Conservation (phyloP, 2,113 vertebrate species). For the Chinchilla lanigera region DNA sequence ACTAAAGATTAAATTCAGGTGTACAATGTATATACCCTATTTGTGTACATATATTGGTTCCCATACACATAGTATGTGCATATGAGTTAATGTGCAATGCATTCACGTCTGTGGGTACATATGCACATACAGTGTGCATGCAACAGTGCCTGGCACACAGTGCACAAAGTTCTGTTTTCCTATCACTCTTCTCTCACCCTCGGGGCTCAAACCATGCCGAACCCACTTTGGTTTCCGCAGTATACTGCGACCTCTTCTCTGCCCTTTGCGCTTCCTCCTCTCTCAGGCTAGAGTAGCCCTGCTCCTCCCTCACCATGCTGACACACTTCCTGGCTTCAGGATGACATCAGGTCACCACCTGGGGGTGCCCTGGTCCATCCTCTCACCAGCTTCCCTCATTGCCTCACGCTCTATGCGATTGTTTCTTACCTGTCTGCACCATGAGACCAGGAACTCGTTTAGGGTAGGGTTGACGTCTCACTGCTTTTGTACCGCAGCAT, state of each 20-base stretch:
- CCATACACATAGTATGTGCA: not conserved
- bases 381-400: not conserved
- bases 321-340: not conserved
- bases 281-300: not conserved
- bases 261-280: not conserved
- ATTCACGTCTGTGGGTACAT: not conserved
- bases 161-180: not conserved
- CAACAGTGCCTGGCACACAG: not conserved
- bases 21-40: not conserved
- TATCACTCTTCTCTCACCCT: not conserved
- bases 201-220: not conserved
- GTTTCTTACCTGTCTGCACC: not conserved
- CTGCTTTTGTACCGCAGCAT: not conserved
- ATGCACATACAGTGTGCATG: rapidly evolving
- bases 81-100: not conserved
- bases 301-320: not conserved
- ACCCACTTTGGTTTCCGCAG: not conserved
- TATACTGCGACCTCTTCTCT: not conserved
- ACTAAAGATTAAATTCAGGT: not conserved
- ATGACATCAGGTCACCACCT: not conserved
- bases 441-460: not conserved
- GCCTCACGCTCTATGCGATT: not conserved
- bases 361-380: not conserved
- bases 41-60: not conserved
- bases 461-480: not conserved